phyloP scores from a whole-genome alignment of 2,888 invertebrate genomes.

The Pemphredon lugubris region DNA sequence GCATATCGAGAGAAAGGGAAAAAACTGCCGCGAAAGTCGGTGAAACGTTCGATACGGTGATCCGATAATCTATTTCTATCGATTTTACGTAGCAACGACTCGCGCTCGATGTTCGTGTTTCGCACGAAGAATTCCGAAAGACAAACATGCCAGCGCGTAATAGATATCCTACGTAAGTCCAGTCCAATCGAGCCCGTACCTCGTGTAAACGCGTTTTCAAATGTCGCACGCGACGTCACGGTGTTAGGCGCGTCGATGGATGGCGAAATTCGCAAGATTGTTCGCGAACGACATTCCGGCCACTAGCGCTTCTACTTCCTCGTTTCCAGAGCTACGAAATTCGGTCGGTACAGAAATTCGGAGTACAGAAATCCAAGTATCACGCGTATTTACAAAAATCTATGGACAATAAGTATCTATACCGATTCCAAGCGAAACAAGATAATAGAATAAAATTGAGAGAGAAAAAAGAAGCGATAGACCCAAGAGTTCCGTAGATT shows the following conservation, averaged over 20 bases:
- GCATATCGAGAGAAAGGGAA: neutral
- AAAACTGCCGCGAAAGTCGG: neutral
- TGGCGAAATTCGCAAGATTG: neutral
- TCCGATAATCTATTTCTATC: conserved; percentile 28
- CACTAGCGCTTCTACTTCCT: neutral
- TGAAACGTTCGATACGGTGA: too few relatives aligned
- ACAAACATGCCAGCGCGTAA: neutral
- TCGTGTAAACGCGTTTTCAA: neutral
- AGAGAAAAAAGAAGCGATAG: too few relatives aligned
- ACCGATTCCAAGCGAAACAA: too few relatives aligned
- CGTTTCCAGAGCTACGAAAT: neutral
- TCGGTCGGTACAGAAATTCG: too few relatives aligned
- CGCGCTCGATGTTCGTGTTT: conserved; percentile 20
- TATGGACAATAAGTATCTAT: neutral
- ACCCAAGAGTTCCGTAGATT: too few relatives aligned
- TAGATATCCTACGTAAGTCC: conserved; percentile 9
- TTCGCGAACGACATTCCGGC: conserved; percentile 4
- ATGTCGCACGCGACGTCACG: neutral
- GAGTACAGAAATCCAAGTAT: neutral
- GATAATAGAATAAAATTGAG: too few relatives aligned
- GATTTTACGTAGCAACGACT: conserved; percentile 25
- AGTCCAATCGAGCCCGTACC: neutral
- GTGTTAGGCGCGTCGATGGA: neutral
- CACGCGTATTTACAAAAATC: neutral
- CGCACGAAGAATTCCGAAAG: conserved; percentile 1